A percentile compares a stretch with the other conserved stretches of the same genome.
Conservation (phyloP, 1,140 invertebrate genomes). For the Globodera rostochiensis region DNA sequence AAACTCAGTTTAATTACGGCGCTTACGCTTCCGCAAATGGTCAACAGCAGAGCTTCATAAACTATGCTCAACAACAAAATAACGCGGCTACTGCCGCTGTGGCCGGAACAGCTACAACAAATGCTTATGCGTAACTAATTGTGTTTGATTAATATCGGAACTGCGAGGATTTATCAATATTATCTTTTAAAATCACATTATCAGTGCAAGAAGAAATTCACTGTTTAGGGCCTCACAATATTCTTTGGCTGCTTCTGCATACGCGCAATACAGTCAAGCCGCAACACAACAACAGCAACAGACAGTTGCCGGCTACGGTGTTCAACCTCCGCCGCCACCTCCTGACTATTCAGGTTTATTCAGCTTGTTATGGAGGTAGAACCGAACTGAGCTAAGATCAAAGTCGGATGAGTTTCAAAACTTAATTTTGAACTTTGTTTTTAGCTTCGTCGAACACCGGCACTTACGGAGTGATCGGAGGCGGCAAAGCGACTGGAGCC, state of each 20-base stretch:
- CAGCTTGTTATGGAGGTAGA: not conserved
- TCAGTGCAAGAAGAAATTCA: not conserved
- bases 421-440: too few relatives aligned
- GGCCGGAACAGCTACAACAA: constrained; percentile 14
- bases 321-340: constrained; percentile 5
- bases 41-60: constrained; percentile 15
- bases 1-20: constrained; percentile 26
- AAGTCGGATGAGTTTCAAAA: not conserved
- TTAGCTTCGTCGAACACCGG: constrained; percentile 9
- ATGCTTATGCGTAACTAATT: constrained; percentile 20
- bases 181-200: not conserved
- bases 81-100: not conserved
- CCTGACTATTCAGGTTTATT: constrained; percentile 26
- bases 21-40: constrained; percentile 30
- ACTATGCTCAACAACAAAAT: constrained; percentile 18
- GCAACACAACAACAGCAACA: constrained; percentile 31
- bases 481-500: constrained; percentile 16
- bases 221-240: constrained; percentile 29
- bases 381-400: constrained; percentile 5
- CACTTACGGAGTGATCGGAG: constrained; percentile 25
- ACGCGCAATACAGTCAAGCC: constrained; percentile 37
- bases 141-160: not conserved
- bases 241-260: constrained; percentile 34
- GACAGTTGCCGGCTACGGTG: constrained; percentile 9
- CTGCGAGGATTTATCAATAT: too few relatives aligned